Evolutionary conservation across 92 coral and sea anemone genomes (phyloP), one percentile per base, ranked within the genome.

Genomic region (Nematostella vectensis): DNA sequence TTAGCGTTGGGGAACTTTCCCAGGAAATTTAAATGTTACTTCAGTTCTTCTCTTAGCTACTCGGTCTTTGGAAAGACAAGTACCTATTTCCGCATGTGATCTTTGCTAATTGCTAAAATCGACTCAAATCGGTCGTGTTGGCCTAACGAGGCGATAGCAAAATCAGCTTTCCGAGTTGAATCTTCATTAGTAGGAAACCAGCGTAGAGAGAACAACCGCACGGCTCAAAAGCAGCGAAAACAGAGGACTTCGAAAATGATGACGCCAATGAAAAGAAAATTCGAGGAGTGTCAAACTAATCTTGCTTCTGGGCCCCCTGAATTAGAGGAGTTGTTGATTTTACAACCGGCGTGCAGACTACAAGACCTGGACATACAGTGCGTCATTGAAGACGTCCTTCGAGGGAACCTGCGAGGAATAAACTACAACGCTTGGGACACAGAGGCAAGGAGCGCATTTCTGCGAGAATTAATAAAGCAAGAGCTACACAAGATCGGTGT

Each of bases 341-440:
- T 85, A 21, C 95, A 85, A 49, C 95, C 95, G 0, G 95, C 95
- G 16, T 85, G 95, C n/a, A 69, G 79, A 50, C 81, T 85, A 19
- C 95, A 72, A 38, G 95, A 85, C 58, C 64, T 85, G 31, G 78
- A 81, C 51, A 80, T 85, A 19, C 95, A 85, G 58, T 65, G 75
- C 15, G 69, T 73, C 1, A 68, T 85, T 37, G 88, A 85, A 50
- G 95, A 85, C 2, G 83, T 81, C 1, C 48, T 85, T 19, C 58
- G 75, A 19, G 54, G 89, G 11, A 80, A 85, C 30, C 55, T 85
- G 12, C 58, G 63, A 18, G 88, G 77, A 1, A 84, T 76, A 1
- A 38, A 63, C 38, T 85, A 70, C 66, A 64, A 50, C 17, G 56
- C 81, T 1, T 76, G 88, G 95, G 88, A 85, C 19, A 63, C 85